Evolutionary conservation across 1,140 invertebrate genomes (phyloP), one percentile per base, ranked within the genome.

Genomic region (Nasonia longicornis): DNA sequence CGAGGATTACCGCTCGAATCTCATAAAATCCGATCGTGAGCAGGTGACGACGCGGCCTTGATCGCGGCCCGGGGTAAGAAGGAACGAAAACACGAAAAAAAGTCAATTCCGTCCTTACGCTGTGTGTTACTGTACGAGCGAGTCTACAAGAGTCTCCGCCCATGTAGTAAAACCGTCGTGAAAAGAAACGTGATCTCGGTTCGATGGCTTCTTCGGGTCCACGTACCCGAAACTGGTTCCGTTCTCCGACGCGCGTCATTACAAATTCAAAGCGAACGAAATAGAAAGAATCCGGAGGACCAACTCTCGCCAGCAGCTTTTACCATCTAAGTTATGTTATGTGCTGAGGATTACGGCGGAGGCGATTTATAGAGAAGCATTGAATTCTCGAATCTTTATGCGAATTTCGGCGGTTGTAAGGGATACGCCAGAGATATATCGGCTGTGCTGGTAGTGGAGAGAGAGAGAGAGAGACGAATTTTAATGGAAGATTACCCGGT

Each of bases 11-110:
- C 31, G 31, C 31, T 58, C 52, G 3, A 16, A n/a, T 58, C 52
- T 16, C 52, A n/a, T 58, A 58, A 58, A 58, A n/a, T 11, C 6
- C 52, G 52, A 58, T 58, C 14, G 20, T 16, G 16, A 58, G 52
- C 14, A 76, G 29, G 58, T 76, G 58, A 22, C 52, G 35, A 76
- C 74, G 20, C 10, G 16, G 22, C 52, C 63, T 76, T 76, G 58
- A 76, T 76, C 38, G 35, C 16, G 31, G n/a, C n/a, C 58, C 12
- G 6, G 31, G 58, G 58, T 76, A 26, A 35, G 20, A 66, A 22
- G 3, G 58, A 76, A 42, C 10, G 38, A 10, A 42, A 42, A 42
- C 7, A 42, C 38, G 38, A 42, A 42, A 42, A 38, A 42, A 42
- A 42, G 38, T 42, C 8, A 42, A 8, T 42, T 8, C 38, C 10